Percentiles rank a stretch among this genome's conserved stretches.
Evolutionary conservation across 2,888 invertebrate genomes (phyloP).

Genomic region (Lasiommata megera): DNA sequence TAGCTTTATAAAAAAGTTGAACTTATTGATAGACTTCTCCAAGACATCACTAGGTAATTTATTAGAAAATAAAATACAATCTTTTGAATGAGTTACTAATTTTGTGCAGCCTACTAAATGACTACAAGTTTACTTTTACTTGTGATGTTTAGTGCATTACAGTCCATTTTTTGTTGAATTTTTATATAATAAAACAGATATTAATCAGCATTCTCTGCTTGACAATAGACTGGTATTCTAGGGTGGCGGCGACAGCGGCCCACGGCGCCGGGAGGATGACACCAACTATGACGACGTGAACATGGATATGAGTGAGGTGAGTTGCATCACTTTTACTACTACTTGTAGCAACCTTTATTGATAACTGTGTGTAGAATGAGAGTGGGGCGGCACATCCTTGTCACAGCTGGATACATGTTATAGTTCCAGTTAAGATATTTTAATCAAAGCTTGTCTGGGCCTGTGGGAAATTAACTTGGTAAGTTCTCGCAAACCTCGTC

Average conservation of each 20-base stretch:
- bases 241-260: conserved; percentile 51
- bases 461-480: no score
- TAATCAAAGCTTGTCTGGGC: conserved; percentile 11
- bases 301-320: conserved; percentile 90
- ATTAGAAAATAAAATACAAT: no score
- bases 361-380: not conserved
- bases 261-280: conserved; percentile 77
- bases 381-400: not conserved
- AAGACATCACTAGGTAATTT: no score
- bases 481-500: no score
- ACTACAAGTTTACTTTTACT: no score
- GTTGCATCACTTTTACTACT: conserved; percentile 30
- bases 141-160: no score
- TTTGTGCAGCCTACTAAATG: no score
- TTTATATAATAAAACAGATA: conserved; percentile 40
- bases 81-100: no score
- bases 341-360: not conserved
- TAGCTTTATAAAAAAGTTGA: no score
- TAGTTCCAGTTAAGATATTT: not conserved
- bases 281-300: conserved; percentile 89
- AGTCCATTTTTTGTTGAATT: no score
- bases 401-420: not conserved
- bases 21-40: no score
- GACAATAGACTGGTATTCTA: conserved; percentile 81
- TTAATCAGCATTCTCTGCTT: conserved; percentile 82